Percentiles rank a stretch among this genome's conserved stretches.
Conservation (phyloP, 2,113 vertebrate genomes). For the Danionella cerebrum region DNA sequence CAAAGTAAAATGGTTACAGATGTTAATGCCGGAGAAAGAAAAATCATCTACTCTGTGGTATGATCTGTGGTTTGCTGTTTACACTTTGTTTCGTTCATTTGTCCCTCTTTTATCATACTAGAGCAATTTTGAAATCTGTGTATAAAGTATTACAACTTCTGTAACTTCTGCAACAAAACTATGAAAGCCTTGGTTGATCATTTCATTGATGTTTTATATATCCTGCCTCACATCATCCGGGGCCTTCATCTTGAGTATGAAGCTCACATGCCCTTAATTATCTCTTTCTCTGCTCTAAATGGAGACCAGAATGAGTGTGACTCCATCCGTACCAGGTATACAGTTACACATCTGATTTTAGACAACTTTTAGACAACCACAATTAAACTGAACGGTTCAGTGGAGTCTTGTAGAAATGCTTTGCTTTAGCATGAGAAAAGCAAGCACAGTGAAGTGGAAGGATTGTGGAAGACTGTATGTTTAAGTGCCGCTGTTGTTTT, state of each 20-base stretch:
- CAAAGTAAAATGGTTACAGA: background rate
- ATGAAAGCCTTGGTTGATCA: no score
- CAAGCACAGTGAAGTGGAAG: background rate
- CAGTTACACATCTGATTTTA: conserved; percentile 41
- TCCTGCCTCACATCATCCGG: no score
- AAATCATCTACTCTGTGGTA: no score
- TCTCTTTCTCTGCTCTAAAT: conserved; percentile 17
- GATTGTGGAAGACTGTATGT: background rate
- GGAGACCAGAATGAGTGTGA: conserved; percentile 16
- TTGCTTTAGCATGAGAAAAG: conserved; percentile 4
- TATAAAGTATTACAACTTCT: no score
- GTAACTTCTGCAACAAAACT: no score
- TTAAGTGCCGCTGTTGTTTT: conserved; percentile 4
- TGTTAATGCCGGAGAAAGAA: background rate
- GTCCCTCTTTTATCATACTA: no score
- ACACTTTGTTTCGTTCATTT: no score
- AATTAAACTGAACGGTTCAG: conserved; percentile 3
- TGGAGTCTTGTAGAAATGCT: conserved; percentile 5
- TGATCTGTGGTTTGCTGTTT: no score
- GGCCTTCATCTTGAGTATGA: no score
- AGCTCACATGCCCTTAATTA: conserved; percentile 26
- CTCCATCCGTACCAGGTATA: conserved; percentile 20
- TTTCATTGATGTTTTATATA: no score
- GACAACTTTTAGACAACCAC: conserved; percentile 12
- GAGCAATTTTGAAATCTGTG: no score